A percentile compares a stretch with the other conserved stretches of the same genome.
Evolutionary conservation across 2,888 invertebrate species (phyloP).

Genomic region (Ormyrus rosae): DNA sequence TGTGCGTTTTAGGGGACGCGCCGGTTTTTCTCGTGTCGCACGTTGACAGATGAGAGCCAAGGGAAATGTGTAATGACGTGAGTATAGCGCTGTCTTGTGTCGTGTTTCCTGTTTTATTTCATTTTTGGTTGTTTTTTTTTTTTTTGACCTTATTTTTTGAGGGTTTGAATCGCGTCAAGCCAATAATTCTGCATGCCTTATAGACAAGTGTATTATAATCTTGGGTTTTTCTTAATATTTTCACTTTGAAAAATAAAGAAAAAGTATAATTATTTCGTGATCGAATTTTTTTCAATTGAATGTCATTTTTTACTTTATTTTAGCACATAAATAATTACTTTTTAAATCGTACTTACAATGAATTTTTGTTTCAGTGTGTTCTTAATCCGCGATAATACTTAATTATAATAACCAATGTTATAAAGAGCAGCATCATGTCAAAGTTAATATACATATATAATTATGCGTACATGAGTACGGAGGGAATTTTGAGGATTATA

Average conservation of each 20-base stretch:
- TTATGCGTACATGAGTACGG: not conserved
- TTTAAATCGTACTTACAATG: constrained; percentile 4
- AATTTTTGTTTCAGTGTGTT: constrained; percentile 23
- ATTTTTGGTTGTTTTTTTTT: too few species aligned
- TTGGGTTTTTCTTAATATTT: too few species aligned
- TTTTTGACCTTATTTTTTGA: too few species aligned
- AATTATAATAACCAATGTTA: constrained; percentile 37
- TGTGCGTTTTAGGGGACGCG: too few species aligned
- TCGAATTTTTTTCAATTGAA: not conserved
- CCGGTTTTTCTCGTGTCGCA: not conserved
- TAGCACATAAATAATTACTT: not conserved
- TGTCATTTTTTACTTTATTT: not conserved
- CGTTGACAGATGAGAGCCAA: too few species aligned
- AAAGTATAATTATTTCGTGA: not conserved
- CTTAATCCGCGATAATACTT: constrained; percentile 22
- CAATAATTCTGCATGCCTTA: too few species aligned
- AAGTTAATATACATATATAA: constrained; percentile 23
- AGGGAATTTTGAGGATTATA: constrained; percentile 34
- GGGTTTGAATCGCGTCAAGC: too few species aligned
- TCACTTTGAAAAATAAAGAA: too few species aligned
- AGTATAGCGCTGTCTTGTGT: too few species aligned
- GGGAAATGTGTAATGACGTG: too few species aligned
- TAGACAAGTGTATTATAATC: too few species aligned
- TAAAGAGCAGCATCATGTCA: constrained; percentile 47
- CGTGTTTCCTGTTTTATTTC: too few species aligned